Conservation (phyloP, 2,113 vertebrate species). For the Gobio gobio region DNA sequence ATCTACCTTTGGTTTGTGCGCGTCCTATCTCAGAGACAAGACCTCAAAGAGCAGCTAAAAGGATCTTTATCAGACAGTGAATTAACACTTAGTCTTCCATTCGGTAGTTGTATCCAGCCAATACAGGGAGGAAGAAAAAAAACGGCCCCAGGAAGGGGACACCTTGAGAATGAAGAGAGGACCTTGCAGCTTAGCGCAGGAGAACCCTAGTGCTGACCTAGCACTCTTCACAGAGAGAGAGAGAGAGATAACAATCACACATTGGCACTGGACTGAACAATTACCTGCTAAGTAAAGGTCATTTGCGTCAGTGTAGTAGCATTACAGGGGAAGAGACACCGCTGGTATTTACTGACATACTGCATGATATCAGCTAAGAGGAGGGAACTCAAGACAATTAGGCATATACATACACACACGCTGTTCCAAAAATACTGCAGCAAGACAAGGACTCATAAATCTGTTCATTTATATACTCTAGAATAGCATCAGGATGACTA, state of each 20-base stretch:
- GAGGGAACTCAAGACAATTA: slow-evolving; percentile 27
- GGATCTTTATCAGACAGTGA: slow-evolving; percentile 99
- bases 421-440: not conserved
- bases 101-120: slow-evolving; percentile 99
- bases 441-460: not conserved
- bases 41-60: slow-evolving; percentile 99
- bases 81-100: slow-evolving; percentile 99
- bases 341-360: slow-evolving; percentile 52
- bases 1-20: slow-evolving; percentile 98
- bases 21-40: slow-evolving; percentile 98
- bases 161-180: slow-evolving; percentile 99
- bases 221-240: slow-evolving; percentile 80
- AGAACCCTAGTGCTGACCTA: slow-evolving; percentile 93
- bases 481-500: not conserved
- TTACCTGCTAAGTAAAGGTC: slow-evolving; percentile 89
- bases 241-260: slow-evolving; percentile 87
- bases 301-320: slow-evolving; percentile 63
- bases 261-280: slow-evolving; percentile 79
- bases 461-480: not conserved
- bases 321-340: slow-evolving; percentile 34
- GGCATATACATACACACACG: not conserved
- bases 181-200: slow-evolving; percentile 90
- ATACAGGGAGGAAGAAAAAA: slow-evolving; percentile 86
- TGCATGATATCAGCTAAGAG: slow-evolving; percentile 30
- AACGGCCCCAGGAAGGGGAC: slow-evolving; percentile 85